Conservation (phyloP, 2,113 vertebrate genomes). For the Trematocara macrostoma region DNA sequence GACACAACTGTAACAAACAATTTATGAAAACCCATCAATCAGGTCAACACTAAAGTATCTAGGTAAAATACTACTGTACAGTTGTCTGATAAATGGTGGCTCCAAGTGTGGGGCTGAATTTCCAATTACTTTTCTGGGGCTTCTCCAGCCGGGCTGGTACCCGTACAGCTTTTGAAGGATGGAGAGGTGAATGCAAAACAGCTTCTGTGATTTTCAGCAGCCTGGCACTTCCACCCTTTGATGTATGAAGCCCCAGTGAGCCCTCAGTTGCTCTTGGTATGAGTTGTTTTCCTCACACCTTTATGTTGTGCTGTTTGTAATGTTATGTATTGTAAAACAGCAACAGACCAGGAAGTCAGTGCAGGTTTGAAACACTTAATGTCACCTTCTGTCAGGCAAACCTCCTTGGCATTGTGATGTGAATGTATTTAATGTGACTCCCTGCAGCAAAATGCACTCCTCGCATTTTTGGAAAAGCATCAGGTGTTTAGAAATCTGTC, state of each 20-base stretch:
- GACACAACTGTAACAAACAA: conserved; percentile 13
- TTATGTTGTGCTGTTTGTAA: conserved; percentile 3
- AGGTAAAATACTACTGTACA: conserved; percentile 3
- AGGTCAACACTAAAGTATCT: not conserved
- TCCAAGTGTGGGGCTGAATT: conserved; percentile 15
- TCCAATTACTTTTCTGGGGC: conserved; percentile 21
- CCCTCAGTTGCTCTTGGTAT: not conserved
- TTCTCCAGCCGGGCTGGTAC: not conserved
- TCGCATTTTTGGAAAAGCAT: not conserved
- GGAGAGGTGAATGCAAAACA: conserved; percentile 41
- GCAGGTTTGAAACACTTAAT: conserved; percentile 1
- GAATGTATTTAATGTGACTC: not conserved
- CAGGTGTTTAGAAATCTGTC: not conserved
- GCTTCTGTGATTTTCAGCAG: not conserved
- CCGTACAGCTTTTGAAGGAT: conserved; percentile 28
- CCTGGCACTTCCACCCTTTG: conserved; percentile 1
- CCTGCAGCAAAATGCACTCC: not conserved
- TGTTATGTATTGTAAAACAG: conserved; percentile 14
- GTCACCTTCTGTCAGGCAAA: conserved; percentile 9
- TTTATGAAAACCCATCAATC: conserved; percentile 7
- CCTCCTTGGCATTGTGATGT: not conserved
- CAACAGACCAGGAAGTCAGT: not conserved
- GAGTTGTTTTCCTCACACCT: not conserved
- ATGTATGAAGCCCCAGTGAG: conserved; percentile 15
- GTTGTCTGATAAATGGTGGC: conserved; percentile 15